Evolutionary conservation across 2,888 invertebrate species (phyloP).

Genomic region (Acrocyrtus sp.): DNA sequence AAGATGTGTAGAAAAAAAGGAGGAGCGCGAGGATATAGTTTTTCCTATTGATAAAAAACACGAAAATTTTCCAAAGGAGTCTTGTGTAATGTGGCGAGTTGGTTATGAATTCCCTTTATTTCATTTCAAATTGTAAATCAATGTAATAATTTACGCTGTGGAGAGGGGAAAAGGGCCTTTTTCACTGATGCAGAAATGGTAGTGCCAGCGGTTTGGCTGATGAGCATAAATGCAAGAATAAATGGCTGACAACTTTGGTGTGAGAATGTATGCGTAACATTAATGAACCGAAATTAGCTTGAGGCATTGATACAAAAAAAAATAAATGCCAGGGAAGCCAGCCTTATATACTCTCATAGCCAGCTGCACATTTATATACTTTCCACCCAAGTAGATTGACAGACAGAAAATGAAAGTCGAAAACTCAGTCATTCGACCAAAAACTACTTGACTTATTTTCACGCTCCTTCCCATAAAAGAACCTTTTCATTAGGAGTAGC

Average conservation of each 20-base stretch:
- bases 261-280: too few relatives aligned
- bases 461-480: constrained; percentile 7
- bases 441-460: constrained; percentile 10
- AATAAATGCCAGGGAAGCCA: too few relatives aligned
- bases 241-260: too few relatives aligned
- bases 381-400: constrained; percentile 5
- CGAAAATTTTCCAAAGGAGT: too few relatives aligned
- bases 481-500: too few relatives aligned
- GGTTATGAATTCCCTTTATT: constrained; percentile 35
- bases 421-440: constrained; percentile 2
- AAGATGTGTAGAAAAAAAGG: too few relatives aligned
- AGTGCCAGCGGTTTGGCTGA: neutral
- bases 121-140: constrained; percentile 43
- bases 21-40: too few relatives aligned
- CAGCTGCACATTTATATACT: neutral
- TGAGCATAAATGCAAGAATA: too few relatives aligned
- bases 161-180: constrained; percentile 19
- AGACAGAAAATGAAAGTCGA: constrained; percentile 22
- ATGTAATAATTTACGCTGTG: constrained; percentile 27
- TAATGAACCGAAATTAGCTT: neutral
- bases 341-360: too few relatives aligned
- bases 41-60: too few relatives aligned
- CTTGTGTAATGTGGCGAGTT: constrained; percentile 15
- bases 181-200: neutral
- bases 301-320: too few relatives aligned